Conservation (phyloP, 2,888 invertebrate species). For the Julus scandinavius region DNA sequence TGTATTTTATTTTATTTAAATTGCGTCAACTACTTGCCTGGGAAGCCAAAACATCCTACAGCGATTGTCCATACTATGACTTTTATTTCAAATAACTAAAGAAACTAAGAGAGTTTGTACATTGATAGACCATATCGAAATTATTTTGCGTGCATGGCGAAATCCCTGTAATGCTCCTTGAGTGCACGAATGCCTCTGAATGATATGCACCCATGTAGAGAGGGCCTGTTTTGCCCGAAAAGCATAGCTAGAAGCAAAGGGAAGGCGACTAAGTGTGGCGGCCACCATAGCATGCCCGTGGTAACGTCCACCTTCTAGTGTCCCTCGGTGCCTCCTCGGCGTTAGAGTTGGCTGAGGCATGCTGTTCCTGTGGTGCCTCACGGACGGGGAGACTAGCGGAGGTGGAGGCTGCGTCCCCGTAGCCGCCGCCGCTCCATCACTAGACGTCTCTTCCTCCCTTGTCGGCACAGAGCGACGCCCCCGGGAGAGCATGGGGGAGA, state of each 20-base stretch:
- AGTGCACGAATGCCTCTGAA: neutral
- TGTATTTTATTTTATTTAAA: no score
- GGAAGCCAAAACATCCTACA: no score
- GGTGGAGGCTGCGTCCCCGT: slow-evolving; percentile 21
- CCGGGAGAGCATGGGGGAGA: slow-evolving; percentile 57
- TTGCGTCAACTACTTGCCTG: no score
- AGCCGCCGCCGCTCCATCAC: slow-evolving; percentile 35
- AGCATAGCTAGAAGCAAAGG: neutral
- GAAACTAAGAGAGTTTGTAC: neutral
- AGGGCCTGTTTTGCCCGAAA: neutral
- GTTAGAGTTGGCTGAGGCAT: slow-evolving; percentile 49
- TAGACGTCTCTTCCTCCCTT: slow-evolving; percentile 50
- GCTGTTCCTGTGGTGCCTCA: slow-evolving; percentile 57
- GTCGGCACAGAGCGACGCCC: slow-evolving; percentile 53
- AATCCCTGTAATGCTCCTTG: neutral
- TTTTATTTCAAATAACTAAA: no score
- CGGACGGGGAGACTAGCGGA: slow-evolving; percentile 51
- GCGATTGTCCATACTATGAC: no score
- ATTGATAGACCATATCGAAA: neutral
- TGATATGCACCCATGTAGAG: neutral
- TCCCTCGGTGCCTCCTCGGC: slow-evolving; percentile 43
- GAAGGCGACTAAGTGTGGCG: slow-evolving; percentile 48
- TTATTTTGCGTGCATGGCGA: neutral
- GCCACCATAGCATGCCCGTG: slow-evolving; percentile 56
- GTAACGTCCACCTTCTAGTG: slow-evolving; percentile 56